Percentiles rank a stretch among this genome's conserved stretches.
Conservation (phyloP, 1,140 invertebrate genomes). For the Paraescarpia echinospica region DNA sequence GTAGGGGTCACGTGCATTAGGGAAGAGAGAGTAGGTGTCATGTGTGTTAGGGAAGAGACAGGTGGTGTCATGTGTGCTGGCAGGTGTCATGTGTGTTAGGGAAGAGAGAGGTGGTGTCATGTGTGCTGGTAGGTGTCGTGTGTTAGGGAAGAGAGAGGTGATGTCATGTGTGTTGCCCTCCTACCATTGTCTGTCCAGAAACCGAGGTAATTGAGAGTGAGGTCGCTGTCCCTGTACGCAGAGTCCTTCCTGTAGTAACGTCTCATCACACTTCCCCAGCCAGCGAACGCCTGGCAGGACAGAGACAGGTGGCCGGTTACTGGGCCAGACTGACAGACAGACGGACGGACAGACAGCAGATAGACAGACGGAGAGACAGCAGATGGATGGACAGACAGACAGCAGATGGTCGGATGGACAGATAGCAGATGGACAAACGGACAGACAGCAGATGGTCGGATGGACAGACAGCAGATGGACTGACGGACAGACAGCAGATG, state of each 20-base stretch:
- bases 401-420: not conserved
- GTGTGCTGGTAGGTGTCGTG: no score
- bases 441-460: not conserved
- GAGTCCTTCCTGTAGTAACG: constrained; percentile 34
- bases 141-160: no score
- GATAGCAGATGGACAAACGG: not conserved
- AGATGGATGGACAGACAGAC: not conserved
- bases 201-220: constrained; percentile 40
- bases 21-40: no score
- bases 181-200: constrained; percentile 46
- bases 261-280: constrained; percentile 37
- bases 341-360: not conserved
- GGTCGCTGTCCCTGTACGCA: constrained; percentile 28
- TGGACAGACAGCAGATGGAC: no score
- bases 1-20: no score
- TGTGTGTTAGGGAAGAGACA: no score
- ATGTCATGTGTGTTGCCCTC: not conserved
- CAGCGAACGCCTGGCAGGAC: constrained; percentile 34
- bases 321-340: not conserved
- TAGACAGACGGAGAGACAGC: not conserved
- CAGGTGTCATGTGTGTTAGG: no score
- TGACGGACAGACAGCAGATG: no score
- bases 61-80: no score
- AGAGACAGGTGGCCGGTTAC: not conserved
- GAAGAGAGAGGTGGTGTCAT: no score